phyloP scores from a whole-genome alignment of 1,140 invertebrate genomes.

The Tetraneura akinire region DNA sequence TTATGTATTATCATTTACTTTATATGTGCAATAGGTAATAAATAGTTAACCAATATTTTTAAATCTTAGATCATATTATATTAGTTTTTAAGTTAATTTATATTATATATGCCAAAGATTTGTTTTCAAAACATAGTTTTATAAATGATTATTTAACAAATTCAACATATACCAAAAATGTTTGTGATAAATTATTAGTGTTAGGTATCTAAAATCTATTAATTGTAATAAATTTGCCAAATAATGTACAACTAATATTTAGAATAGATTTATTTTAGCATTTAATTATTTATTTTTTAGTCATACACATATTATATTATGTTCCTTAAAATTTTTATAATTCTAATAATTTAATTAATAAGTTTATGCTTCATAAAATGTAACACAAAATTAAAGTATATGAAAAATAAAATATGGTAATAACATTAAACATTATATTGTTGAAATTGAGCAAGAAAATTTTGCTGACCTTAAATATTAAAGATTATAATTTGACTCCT shows the following conservation, averaged over 20 bases:
- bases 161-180: conserved; percentile 7
- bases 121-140: background rate
- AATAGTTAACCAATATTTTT: background rate
- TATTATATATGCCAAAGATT: background rate
- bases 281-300: too few relatives aligned
- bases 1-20: background rate
- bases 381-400: background rate
- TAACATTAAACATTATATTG: too few relatives aligned
- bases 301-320: too few relatives aligned
- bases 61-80: background rate
- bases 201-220: background rate
- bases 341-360: too few relatives aligned
- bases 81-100: background rate
- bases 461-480: too few relatives aligned
- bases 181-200: conserved; percentile 4
- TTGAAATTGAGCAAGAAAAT: too few relatives aligned
- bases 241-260: background rate
- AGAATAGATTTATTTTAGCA: background rate
- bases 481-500: too few relatives aligned
- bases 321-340: too few relatives aligned
- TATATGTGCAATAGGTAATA: background rate
- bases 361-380: too few relatives aligned
- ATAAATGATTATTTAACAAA: background rate
- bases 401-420: too few relatives aligned
- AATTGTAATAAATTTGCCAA: background rate